Percentiles rank a stretch among this genome's conserved stretches.
phyloP scores from a whole-genome alignment of 2,797 vertebrate species.

The Petrocephalus schoutedeni region DNA sequence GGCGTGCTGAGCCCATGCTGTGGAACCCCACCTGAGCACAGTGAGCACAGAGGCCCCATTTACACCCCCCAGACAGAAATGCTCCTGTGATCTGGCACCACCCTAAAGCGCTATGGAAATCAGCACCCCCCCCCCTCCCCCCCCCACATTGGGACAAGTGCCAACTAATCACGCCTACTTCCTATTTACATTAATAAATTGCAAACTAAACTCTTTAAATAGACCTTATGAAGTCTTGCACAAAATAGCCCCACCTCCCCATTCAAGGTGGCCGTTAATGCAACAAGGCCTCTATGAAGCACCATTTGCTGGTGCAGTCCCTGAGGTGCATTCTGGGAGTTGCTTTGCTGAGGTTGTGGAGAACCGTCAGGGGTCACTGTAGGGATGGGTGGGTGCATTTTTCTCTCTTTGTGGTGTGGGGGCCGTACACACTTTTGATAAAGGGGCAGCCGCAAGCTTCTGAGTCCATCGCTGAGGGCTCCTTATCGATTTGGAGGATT shows the following conservation, averaged over 20 bases:
- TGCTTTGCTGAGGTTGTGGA: background rate
- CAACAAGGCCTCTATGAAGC: background rate
- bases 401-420: background rate
- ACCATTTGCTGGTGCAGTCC: background rate
- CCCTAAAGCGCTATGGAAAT: background rate
- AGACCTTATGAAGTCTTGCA: background rate
- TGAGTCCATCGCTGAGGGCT: background rate
- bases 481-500: background rate
- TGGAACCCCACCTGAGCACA: background rate
- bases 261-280: background rate
- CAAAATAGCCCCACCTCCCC: background rate
- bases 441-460: background rate
- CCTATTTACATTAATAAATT: background rate
- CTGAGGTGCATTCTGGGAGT: background rate
- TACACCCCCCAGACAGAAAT: background rate
- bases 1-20: background rate
- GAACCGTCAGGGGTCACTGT: background rate
- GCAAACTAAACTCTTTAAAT: background rate
- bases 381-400: background rate
- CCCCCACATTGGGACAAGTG: background rate
- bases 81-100: background rate
- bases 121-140: background rate
- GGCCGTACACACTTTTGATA: background rate
- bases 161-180: background rate
- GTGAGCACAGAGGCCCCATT: no score